phyloP scores from a whole-genome alignment of 2,888 invertebrate species.

The Ochropacha duplaris region DNA sequence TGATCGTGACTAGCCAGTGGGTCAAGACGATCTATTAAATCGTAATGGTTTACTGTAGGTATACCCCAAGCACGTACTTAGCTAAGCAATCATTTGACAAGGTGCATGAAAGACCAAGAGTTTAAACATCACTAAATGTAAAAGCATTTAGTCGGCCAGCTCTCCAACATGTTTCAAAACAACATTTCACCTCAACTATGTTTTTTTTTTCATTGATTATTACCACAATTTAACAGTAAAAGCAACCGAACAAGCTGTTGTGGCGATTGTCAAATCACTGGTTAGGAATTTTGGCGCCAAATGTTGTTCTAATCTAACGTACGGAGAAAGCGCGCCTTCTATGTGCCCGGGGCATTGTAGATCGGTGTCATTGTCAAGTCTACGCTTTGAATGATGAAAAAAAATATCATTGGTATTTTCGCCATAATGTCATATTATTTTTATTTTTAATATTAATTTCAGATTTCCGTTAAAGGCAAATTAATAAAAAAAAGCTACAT shows the following conservation, averaged over 20 bases:
- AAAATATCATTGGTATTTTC: background rate
- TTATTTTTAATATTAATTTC: too few relatives aligned
- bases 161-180: background rate
- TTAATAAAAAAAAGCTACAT: background rate
- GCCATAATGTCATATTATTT: too few relatives aligned
- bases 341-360: conserved; percentile 49
- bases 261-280: conserved; percentile 44
- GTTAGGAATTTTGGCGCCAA: conserved; percentile 76
- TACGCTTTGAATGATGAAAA: conserved; percentile 22
- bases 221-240: conserved; percentile 23
- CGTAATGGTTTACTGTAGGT: conserved; percentile 45
- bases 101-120: conserved; percentile 39
- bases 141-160: conserved; percentile 11
- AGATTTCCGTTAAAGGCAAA: background rate
- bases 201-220: conserved; percentile 15
- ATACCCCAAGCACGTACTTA: conserved; percentile 41
- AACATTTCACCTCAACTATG: conserved; percentile 18
- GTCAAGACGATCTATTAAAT: conserved; percentile 68
- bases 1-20: conserved; percentile 68
- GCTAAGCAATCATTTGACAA: conserved; percentile 29
- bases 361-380: conserved; percentile 49
- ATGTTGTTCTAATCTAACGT: conserved; percentile 39
- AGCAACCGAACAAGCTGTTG: conserved; percentile 20
- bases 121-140: conserved; percentile 36
- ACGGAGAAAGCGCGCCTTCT: conserved; percentile 64